These are phyloP conservation scores for Orientallactaga bullata DNA, from an alignment of 2,113 vertebrate species.

Conservation along the genomic window DNA sequence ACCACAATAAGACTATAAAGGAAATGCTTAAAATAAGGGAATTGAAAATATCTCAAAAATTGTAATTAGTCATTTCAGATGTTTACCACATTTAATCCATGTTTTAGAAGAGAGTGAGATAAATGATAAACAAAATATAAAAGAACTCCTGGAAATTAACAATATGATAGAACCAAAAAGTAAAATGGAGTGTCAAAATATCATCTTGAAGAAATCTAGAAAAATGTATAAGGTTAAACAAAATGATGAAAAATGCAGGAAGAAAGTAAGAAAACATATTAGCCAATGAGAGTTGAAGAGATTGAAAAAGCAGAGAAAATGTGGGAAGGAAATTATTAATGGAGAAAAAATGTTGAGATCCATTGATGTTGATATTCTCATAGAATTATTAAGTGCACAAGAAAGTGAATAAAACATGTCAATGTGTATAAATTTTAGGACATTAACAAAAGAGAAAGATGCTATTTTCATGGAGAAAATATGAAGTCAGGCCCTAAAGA, in stretches of 20 bases:
- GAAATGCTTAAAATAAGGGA: not conserved
- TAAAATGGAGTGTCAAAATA: not conserved
- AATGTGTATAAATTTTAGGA: not conserved
- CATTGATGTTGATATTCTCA: not conserved
- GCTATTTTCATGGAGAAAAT: not conserved
- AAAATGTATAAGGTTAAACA: not conserved
- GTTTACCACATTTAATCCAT: constrained; percentile 11
- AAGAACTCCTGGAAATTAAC: not conserved
- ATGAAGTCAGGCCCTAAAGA: not conserved
- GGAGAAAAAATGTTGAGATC: not conserved
- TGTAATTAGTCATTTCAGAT: not conserved
- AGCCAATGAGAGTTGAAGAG: not conserved
- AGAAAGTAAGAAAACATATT: not conserved
- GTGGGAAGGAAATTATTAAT: not conserved
- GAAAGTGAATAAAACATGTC: not conserved
- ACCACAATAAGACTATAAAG: not conserved
- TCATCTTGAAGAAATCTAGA: not conserved
- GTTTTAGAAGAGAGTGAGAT: not conserved
- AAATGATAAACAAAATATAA: not conserved
- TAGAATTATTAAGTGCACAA: not conserved
- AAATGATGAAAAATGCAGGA: not conserved
- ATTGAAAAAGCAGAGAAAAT: not conserved
- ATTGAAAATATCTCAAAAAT: not conserved
- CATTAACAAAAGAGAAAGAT: not conserved
- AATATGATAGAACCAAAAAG: not conserved